Evolutionary conservation across 2,888 invertebrate genomes (phyloP), one percentile per base, ranked within the genome.

Genomic region (Callyntrura sp.): DNA sequence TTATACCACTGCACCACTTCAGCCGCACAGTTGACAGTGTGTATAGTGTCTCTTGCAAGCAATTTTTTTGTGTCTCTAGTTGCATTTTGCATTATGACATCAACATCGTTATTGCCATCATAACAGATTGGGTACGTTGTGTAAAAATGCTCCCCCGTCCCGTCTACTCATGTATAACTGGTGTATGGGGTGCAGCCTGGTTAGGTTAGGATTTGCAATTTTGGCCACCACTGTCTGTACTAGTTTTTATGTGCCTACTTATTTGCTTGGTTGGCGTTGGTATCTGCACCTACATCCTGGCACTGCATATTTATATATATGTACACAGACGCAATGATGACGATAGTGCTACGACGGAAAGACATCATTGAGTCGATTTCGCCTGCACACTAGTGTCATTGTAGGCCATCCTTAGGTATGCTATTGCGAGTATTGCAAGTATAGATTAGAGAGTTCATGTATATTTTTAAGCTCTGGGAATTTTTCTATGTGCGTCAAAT

Each of bases 401-500:
- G n/a, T n/a, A n/a, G n/a, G n/a, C n/a, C n/a, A n/a, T n/a, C n/a
- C n/a, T n/a, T n/a, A n/a, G n/a, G n/a, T n/a, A n/a, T n/a, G n/a
- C n/a, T n/a, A n/a, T n/a, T n/a, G n/a, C n/a, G n/a, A n/a, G n/a
- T n/a, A n/a, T n/a, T n/a, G n/a, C n/a, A n/a, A n/a, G n/a, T n/a
- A n/a, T n/a, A n/a, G n/a, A n/a, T n/a, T n/a, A n/a, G n/a, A n/a
- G n/a, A n/a, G n/a, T n/a, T n/a, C n/a, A n/a, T n/a, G n/a, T n/a
- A n/a, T n/a, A n/a, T n/a, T n/a, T n/a, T n/a, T n/a, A n/a, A n/a
- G n/a, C n/a, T n/a, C n/a, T n/a, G n/a, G n/a, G n/a, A n/a, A n/a
- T 51, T 73, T 73, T 51, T 17, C 68, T 83, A 48, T 78, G 82
- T 85, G 65, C 78, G 78, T 84, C 57, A 83, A 84, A 81, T 73